Conservation (phyloP, 2,113 vertebrate genomes). For the Zingel zingel region DNA sequence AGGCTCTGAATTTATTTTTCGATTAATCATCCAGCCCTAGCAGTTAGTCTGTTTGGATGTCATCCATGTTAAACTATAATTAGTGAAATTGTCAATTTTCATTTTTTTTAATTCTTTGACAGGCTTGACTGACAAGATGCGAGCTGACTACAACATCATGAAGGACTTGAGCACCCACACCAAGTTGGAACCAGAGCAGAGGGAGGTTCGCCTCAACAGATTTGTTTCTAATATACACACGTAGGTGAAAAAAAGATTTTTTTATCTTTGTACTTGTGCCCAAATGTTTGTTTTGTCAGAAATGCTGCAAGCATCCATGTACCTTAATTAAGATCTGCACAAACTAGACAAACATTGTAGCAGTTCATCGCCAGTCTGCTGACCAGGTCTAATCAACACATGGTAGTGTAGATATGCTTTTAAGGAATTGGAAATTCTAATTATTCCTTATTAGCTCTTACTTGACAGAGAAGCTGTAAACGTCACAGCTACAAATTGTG, state of each 20-base stretch:
- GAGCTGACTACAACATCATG: conserved; percentile 92
- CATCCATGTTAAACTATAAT: not conserved
- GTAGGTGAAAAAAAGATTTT: conserved; percentile 81
- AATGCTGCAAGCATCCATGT: not conserved
- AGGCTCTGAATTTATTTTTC: no score
- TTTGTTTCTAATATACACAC: conserved; percentile 86
- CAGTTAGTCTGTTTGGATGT: not conserved
- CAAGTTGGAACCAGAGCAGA: conserved; percentile 88
- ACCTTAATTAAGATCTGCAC: not conserved
- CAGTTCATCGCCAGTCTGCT: not conserved
- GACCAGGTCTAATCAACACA: no score
- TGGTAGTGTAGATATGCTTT: no score
- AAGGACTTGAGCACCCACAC: conserved; percentile 91
- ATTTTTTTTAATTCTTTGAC: not conserved
- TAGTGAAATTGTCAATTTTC: not conserved
- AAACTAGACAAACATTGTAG: not conserved
- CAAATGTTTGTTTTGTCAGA: not conserved
- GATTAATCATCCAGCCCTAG: no score
- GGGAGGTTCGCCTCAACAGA: conserved; percentile 86
- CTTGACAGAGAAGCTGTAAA: not conserved
- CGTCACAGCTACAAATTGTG: not conserved
- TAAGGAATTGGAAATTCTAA: no score
- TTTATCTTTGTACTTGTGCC: not conserved
- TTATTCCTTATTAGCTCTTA: not conserved
- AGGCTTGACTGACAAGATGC: conserved; percentile 96